phyloP scores from a whole-genome alignment of 2,113 vertebrate genomes.

The Neofelis nebulosa region DNA sequence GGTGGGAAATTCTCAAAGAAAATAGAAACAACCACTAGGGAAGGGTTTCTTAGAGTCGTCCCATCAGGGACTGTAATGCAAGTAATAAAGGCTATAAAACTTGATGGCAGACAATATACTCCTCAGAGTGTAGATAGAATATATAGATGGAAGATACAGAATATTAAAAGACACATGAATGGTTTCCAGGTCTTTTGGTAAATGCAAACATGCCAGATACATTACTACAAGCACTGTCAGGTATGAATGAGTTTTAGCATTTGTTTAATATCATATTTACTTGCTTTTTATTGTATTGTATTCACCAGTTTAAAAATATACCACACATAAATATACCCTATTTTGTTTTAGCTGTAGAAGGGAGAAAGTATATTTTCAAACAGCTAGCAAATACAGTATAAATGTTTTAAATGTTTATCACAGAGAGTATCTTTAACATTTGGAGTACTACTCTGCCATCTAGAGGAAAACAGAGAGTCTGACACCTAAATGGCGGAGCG shows the following conservation, averaged over 20 bases:
- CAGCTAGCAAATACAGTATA: background rate
- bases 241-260: background rate
- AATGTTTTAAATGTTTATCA: conserved; percentile 24
- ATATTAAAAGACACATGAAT: background rate
- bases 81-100: background rate
- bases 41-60: background rate
- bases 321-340: background rate
- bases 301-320: conserved; percentile 32
- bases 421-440: conserved; percentile 46
- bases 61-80: background rate
- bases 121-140: too few species aligned
- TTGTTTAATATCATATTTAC: background rate
- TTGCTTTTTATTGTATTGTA: background rate
- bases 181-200: background rate
- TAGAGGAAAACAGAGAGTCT: conserved; percentile 77
- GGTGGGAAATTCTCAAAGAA: background rate
- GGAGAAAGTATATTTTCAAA: background rate
- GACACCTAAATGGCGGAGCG: background rate
- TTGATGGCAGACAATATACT: background rate
- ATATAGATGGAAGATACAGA: background rate
- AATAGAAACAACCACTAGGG: background rate
- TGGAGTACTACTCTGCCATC: conserved; percentile 81
- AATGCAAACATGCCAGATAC: background rate
- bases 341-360: background rate
- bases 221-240: background rate